A percentile compares a stretch with the other conserved stretches of the same genome.
Conservation (phyloP, 2,888 invertebrate genomes). For the Tholera decimalis region DNA sequence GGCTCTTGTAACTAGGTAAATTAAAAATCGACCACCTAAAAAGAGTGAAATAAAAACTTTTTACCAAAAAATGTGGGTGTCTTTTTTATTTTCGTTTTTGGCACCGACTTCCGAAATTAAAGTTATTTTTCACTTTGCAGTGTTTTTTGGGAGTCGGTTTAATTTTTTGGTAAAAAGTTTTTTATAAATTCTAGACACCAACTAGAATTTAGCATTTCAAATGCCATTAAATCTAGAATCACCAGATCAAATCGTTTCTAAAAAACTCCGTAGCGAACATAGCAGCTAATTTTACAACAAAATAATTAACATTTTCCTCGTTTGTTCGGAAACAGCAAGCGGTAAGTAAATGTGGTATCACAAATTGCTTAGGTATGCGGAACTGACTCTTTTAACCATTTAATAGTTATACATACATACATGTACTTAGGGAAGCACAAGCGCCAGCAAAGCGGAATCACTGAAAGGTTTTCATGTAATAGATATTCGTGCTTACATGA, state of each 20-base stretch:
- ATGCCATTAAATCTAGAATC: background rate
- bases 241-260: background rate
- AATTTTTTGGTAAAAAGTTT: no score
- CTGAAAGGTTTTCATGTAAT: conserved; percentile 58
- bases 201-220: background rate
- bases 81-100: no score
- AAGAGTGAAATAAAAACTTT: no score
- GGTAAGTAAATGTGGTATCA: conserved; percentile 56
- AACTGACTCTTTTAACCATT: conserved; percentile 60
- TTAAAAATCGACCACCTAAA: no score
- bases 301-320: conserved; percentile 22
- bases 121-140: no score
- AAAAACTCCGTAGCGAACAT: background rate
- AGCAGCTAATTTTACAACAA: conserved; percentile 9
- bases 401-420: conserved; percentile 52
- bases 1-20: no score
- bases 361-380: conserved; percentile 64
- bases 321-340: conserved; percentile 22
- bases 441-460: conserved; percentile 63
- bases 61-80: no score
- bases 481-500: conserved; percentile 57
- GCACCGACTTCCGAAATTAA: no score
- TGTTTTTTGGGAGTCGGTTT: no score
- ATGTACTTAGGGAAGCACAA: conserved; percentile 61
- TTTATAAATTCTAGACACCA: no score